Evolutionary conservation across 2,888 invertebrate genomes (phyloP).

Genomic region (Chelonus formosanus): DNA sequence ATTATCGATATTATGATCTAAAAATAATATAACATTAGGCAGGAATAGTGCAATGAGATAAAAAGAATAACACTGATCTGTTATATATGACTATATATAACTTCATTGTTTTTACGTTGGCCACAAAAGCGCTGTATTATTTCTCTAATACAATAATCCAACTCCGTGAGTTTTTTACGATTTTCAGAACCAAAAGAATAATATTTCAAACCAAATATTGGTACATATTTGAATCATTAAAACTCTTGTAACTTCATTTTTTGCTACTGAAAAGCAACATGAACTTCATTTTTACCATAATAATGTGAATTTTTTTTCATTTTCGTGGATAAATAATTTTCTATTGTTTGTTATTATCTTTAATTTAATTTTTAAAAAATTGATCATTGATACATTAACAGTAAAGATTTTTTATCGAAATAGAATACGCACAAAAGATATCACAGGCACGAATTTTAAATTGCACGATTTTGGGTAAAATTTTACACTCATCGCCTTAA

Average conservation of each 20-base stretch:
- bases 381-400: constrained; percentile 5
- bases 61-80: constrained; percentile 40
- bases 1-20: constrained; percentile 49
- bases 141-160: constrained; percentile 50
- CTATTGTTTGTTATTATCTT: too few relatives aligned
- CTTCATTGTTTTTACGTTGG: constrained; percentile 58
- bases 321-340: too few relatives aligned
- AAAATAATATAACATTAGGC: constrained; percentile 42
- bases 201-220: constrained; percentile 41
- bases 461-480: constrained; percentile 11
- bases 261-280: too few relatives aligned
- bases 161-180: constrained; percentile 50
- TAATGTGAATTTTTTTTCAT: too few relatives aligned
- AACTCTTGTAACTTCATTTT: too few relatives aligned
- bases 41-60: constrained; percentile 54
- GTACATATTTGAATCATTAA: constrained; percentile 48
- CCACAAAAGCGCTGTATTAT: constrained; percentile 56
- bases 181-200: constrained; percentile 48
- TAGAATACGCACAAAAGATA: constrained; percentile 7
- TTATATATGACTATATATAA: constrained; percentile 45
- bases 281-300: too few relatives aligned
- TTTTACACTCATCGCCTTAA: constrained; percentile 30
- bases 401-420: constrained; percentile 6
- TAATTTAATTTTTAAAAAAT: too few relatives aligned
- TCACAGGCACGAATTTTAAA: neutral